Base-by-base conservation (phyloP, 53 echinoderm and acorn worm genomes). In the Mesocentrotus franciscanus region DNA sequence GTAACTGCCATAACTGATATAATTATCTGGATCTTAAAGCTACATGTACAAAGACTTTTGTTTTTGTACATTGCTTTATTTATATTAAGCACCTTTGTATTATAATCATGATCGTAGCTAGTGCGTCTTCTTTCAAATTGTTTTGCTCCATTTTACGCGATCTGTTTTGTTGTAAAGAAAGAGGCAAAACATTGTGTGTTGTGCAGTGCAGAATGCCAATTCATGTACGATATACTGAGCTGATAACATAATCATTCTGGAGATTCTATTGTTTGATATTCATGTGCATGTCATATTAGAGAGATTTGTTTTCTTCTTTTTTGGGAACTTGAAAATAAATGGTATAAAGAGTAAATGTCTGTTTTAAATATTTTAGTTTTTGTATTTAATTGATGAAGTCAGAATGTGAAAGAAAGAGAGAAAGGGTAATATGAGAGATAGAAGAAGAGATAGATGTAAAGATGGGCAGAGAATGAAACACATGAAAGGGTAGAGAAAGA, bases 281-380 rank as follows among this genome's bases (percentile, higher is more conserved):
- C 60, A 13, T 60, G 60, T 90, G 90, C 60, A 64, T 60, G 64
- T 61, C 16, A 81, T 39, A 14, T 16, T 81, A 39, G 81, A 81
- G 42, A 81, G 13, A 17, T 81, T 81, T 81, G 22, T 39, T 36
- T 17, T 35, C 16, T 33, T 30, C 32, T 60, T 61, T 60, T 27
- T n/a, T n/a, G n/a, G 90, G 35, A 90, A 90, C 60, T 60, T 60
- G 90, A 90, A 90, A 64, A 61, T 60, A 64, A 64, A 90, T 24
- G 90, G 35, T 90, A 90, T 16, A 60, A 90, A 90, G 62, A 60
- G 8, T 90, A 60, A 42, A 33, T 39, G 20, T 16, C 81, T 42
- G 18, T 4, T 36, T 7, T 34, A 8, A 16, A 14, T 14, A 14
- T 78, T 35, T 12, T 36, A 7, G 27, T 27, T 0, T 11, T 34